phyloP scores from a whole-genome alignment of 64 coral and sea anemone species.

The Dendrophyllia cribrosa region DNA sequence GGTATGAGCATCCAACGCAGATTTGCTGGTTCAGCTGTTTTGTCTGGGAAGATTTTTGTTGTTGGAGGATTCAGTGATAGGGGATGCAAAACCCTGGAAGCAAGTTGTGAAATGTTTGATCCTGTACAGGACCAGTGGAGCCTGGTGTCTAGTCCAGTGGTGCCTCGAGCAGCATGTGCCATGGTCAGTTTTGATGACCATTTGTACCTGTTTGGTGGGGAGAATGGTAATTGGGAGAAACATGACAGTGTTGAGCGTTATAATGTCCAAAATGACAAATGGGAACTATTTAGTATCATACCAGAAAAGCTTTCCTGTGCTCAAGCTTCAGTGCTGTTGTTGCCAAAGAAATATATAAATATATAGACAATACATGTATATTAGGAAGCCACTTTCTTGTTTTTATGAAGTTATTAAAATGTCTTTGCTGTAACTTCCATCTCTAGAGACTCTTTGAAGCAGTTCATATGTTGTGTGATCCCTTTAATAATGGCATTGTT shows the following conservation, averaged over 20 bases:
- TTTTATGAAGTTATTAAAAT: no score
- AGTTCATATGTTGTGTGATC: no score
- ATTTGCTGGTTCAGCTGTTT: not conserved
- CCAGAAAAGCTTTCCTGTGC: not conserved
- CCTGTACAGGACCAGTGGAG: constrained; percentile 5
- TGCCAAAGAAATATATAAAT: not conserved
- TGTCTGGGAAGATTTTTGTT: constrained; percentile 26
- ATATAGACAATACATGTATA: no score
- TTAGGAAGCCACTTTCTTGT: no score
- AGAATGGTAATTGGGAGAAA: not conserved
- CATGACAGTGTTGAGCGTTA: not conserved
- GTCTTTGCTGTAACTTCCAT: no score
- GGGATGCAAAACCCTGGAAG: not conserved
- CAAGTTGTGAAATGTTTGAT: constrained; percentile 50
- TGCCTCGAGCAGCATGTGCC: constrained; percentile 41
- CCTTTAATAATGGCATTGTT: no score
- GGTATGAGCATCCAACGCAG: not conserved
- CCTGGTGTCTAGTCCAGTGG: not conserved
- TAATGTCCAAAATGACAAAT: not conserved
- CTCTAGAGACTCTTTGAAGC: no score
- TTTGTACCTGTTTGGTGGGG: constrained; percentile 56
- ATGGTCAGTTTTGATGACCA: constrained; percentile 19
- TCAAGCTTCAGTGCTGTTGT: not conserved
- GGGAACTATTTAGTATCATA: not conserved
- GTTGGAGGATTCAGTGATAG: constrained; percentile 19